Base-by-base conservation (phyloP, 2,888 invertebrate species). In the Noctua pronuba region DNA sequence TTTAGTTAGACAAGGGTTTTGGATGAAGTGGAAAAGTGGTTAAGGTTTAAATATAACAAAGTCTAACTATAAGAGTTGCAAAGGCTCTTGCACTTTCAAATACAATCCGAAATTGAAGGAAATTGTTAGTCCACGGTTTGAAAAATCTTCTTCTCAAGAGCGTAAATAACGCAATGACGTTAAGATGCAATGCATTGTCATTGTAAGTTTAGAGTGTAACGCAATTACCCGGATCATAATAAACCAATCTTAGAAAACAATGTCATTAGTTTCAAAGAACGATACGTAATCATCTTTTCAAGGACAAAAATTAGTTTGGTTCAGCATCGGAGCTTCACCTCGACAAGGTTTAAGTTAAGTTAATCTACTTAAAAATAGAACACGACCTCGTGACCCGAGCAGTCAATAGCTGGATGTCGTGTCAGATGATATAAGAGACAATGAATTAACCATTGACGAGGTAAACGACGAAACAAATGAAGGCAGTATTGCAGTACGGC, bases 371-470 rank as follows among this genome's bases (percentile, higher is more conserved):
- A 38, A 52, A 64, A 58, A 69, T 69, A 49, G 24, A n/a, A 24
- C 49, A 65, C 58, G 77, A 52, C 69, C 58, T 82, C 41, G 77
- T 69, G 83, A 83, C 83, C 80, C 58, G 24, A 55, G 41, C 2
- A n/a, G 16, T 44, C 58, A 52, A 83, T 77, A 58, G 65, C 16
- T 58, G 28, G 28, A 77, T 82, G 31, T 77, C 83, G 69, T 82
- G 80, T 58, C 77, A n/a, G 10, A 44, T 76, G 41, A 82, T 60
- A 62, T 38, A 62, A 1, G 35, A 44, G 35, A 28, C 49, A 76
- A 65, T 41, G 21, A 65, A 75, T 55, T 31, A 58, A 31, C 41
- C 58, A 79, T 60, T 58, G 31, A 31, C 1, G 46, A 60, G 24
- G 28, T 44, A 49, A 41, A 49, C 28, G 2, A 31, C 10, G 13